These are phyloP conservation scores for Hyposoter didymator DNA, from an alignment of 2,888 invertebrate species.

Conservation along the genomic window DNA sequence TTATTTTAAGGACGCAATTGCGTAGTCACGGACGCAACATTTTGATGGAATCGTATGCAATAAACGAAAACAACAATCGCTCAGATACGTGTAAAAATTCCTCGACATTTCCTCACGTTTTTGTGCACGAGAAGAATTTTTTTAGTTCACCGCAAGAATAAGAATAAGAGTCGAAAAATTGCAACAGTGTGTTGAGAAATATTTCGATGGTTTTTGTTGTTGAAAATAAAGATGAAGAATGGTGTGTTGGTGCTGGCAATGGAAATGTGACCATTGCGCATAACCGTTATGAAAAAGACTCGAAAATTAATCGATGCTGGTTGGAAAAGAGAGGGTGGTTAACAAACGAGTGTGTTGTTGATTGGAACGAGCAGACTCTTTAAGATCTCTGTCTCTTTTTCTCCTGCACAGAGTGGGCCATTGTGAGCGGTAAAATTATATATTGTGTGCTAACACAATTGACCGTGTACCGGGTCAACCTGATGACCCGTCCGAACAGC, in stretches of 20 bases:
- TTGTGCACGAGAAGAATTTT: neutral
- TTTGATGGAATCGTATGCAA: neutral
- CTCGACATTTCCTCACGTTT: neutral
- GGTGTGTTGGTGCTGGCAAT: neutral
- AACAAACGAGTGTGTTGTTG: conserved; percentile 30
- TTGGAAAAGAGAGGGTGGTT: conserved; percentile 21
- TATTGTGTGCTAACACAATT: conserved; percentile 66
- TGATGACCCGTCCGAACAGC: conserved; percentile 64
- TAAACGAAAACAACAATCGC: neutral
- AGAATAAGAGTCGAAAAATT: neutral
- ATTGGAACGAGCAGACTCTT: conserved; percentile 16
- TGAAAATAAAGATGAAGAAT: neutral
- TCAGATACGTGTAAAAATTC: neutral
- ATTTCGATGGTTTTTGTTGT: neutral
- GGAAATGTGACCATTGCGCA: neutral
- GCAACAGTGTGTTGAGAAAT: neutral
- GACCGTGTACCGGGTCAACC: conserved; percentile 60
- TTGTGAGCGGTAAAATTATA: conserved; percentile 58
- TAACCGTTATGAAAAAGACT: conserved; percentile 1
- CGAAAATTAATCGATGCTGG: conserved; percentile 55
- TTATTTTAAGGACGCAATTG: neutral
- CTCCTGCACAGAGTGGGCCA: conserved; percentile 25
- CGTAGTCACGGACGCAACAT: neutral
- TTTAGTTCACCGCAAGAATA: neutral
- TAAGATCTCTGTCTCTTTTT: conserved; percentile 35